phyloP scores from a whole-genome alignment of 2,113 vertebrate genomes.

The Oryzias woworae region DNA sequence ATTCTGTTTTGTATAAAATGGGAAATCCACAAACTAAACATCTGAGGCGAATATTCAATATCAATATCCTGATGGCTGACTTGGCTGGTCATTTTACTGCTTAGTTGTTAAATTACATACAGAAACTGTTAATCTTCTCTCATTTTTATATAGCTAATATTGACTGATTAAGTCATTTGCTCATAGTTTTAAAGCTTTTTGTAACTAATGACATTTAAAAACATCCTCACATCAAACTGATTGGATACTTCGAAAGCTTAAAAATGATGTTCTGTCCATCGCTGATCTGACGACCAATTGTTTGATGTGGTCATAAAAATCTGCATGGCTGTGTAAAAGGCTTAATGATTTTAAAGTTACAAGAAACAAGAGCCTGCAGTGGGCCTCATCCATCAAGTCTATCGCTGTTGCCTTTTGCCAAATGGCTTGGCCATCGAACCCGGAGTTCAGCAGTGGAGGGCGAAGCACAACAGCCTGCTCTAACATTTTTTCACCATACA shows the following conservation, averaged over 20 bases:
- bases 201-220: neutral
- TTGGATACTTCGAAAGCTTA: too few species aligned
- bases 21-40: too few species aligned
- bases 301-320: conserved; percentile 73
- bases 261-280: too few species aligned
- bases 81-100: too few species aligned
- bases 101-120: too few species aligned
- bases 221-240: neutral
- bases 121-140: too few species aligned
- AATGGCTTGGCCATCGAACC: conserved; percentile 75
- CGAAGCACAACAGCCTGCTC: conserved; percentile 22
- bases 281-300: conserved; percentile 37
- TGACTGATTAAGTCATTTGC: neutral
- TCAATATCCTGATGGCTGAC: too few species aligned
- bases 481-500: conserved; percentile 7
- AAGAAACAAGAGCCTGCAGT: conserved; percentile 71
- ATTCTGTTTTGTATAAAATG: too few species aligned
- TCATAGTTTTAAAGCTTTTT: neutral
- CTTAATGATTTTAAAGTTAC: conserved; percentile 84
- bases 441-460: conserved; percentile 33
- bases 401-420: conserved; percentile 63
- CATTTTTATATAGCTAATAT: neutral
- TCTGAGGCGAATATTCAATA: too few species aligned
- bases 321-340: conserved; percentile 74
- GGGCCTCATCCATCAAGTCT: conserved; percentile 77